Evolutionary conservation across 2,888 invertebrate genomes (phyloP).

Genomic region (Nasonovia ribisnigri): DNA sequence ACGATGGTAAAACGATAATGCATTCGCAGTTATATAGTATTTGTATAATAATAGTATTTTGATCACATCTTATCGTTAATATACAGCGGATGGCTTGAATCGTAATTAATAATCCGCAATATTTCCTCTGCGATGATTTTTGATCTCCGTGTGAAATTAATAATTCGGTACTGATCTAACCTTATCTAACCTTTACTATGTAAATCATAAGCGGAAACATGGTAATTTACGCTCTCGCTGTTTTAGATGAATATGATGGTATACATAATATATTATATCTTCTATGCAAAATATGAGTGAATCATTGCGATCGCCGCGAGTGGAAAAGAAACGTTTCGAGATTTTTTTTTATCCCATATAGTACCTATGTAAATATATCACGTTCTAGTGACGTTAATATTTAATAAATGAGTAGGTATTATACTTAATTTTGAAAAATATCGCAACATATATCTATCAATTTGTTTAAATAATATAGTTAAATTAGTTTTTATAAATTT

Average conservation of each 20-base stretch:
- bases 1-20: not conserved
- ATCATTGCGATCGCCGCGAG: not conserved
- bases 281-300: not conserved
- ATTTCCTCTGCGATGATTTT: not conserved
- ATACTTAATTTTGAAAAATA: not conserved
- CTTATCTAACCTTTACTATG: not conserved
- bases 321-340: not conserved
- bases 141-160: not conserved
- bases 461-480: not conserved
- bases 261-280: too few relatives aligned
- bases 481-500: not conserved
- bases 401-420: not conserved
- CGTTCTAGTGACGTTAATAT: not conserved
- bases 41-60: not conserved
- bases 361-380: not conserved
- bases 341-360: not conserved
- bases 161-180: not conserved
- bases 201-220: not conserved
- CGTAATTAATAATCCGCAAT: not conserved
- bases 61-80: not conserved
- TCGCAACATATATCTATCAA: not conserved
- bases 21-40: not conserved
- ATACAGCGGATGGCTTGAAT: not conserved
- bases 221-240: not conserved
- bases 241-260: not conserved